phyloP scores from a whole-genome alignment of 2,888 invertebrate genomes.

The Suillia variegata region DNA sequence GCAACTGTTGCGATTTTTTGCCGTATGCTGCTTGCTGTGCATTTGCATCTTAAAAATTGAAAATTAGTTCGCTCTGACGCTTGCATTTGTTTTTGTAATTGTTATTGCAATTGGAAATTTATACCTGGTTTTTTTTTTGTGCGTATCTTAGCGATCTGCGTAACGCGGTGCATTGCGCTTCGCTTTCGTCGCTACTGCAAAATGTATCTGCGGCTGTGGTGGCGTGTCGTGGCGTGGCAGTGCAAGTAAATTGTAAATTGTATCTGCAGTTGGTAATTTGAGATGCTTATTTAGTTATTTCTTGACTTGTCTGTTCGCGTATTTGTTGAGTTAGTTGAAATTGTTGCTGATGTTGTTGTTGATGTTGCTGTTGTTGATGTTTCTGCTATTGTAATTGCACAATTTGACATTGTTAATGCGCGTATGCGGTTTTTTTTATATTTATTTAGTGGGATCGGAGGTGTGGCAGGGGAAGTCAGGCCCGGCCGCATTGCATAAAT shows the following conservation, averaged over 20 bases:
- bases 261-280: neutral
- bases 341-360: neutral
- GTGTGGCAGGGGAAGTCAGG: no score
- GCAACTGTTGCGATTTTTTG: neutral
- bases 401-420: conserved; percentile 17
- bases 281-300: no score
- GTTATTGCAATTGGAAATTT: conserved; percentile 11
- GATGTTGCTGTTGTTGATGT: conserved; percentile 9
- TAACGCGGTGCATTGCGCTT: neutral
- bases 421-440: neutral
- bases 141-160: no score
- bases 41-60: neutral
- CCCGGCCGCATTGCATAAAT: neutral
- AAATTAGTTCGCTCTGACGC: conserved; percentile 2
- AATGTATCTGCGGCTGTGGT: no score
- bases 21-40: neutral
- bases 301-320: conserved; percentile 3
- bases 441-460: no score
- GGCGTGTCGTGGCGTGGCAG: neutral
- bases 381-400: conserved; percentile 11
- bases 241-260: neutral
- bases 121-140: neutral
- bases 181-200: neutral
- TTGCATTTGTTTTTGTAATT: no score
- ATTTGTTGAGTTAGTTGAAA: neutral